Evolutionary conservation across 2,113 vertebrate genomes (phyloP).

Genomic region (Nibea albiflora): DNA sequence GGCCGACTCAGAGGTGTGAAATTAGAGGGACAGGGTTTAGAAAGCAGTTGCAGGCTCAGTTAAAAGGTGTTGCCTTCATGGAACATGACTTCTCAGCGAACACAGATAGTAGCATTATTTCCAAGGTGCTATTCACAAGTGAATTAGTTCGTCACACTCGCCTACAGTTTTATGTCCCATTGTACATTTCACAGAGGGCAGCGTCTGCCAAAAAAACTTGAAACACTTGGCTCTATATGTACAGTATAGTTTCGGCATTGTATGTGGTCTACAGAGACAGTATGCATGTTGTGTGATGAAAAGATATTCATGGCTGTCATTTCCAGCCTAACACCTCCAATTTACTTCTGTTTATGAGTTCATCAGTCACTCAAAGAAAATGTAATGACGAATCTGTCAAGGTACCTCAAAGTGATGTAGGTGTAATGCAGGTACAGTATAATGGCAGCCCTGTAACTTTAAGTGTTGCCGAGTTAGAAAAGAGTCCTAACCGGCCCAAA

Average conservation of each 20-base stretch:
- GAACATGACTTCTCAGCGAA: conserved; percentile 47
- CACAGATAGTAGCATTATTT: conserved; percentile 32
- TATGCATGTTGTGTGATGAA: background rate
- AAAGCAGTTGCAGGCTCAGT: background rate
- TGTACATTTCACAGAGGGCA: conserved; percentile 13
- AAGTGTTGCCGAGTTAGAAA: background rate
- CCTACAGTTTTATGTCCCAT: conserved; percentile 10
- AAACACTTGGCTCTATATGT: conserved; percentile 3
- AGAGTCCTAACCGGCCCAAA: background rate
- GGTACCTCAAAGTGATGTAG: too few species aligned
- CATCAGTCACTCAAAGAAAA: background rate
- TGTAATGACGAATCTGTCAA: background rate
- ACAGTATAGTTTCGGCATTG: background rate
- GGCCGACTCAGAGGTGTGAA: conserved; percentile 6
- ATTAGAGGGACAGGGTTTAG: conserved; percentile 29
- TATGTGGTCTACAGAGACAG: background rate
- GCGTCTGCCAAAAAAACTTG: background rate
- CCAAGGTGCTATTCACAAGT: conserved; percentile 35
- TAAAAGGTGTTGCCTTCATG: conserved; percentile 47
- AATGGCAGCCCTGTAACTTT: background rate
- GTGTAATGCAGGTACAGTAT: too few species aligned
- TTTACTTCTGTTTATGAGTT: too few species aligned
- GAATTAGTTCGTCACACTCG: conserved; percentile 23
- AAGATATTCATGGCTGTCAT: background rate
- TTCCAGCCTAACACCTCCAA: background rate